Conservation (phyloP, 2,113 vertebrate species). For the Caracal caracal region DNA sequence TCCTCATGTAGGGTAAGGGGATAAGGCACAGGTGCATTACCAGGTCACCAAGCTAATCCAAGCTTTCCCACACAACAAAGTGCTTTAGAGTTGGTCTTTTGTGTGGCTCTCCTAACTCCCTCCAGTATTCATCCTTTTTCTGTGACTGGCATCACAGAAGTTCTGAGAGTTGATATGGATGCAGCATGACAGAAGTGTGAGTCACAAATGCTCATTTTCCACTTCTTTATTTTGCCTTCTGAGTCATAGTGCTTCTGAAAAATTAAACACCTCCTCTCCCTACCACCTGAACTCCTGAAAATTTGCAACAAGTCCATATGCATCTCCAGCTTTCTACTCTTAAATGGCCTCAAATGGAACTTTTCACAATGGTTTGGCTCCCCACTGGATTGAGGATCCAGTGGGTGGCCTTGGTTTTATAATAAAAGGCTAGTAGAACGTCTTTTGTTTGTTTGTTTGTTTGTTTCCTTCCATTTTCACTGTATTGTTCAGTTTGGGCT, state of each 20-base stretch:
- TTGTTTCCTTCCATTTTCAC: neutral
- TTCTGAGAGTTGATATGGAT: neutral
- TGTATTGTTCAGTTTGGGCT: neutral
- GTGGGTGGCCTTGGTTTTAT: neutral
- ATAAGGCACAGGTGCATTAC: neutral
- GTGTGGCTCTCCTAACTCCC: neutral
- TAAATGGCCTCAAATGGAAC: neutral
- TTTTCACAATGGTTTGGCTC: neutral
- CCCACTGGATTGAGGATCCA: neutral
- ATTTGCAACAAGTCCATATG: neutral
- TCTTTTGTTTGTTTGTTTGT: neutral
- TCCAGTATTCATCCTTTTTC: neutral
- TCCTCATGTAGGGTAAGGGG: neutral
- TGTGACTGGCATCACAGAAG: neutral
- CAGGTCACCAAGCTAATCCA: no score
- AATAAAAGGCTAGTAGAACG: neutral
- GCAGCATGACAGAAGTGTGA: neutral
- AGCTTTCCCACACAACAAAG: neutral
- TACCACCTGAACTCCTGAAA: neutral
- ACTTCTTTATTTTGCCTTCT: neutral
- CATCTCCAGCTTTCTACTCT: neutral
- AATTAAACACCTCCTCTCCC: neutral
- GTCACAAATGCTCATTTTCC: neutral
- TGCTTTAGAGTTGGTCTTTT: neutral
- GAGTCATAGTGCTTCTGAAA: neutral